Conservation (phyloP, 2,888 invertebrate genomes). For the Leucophenga montana region DNA sequence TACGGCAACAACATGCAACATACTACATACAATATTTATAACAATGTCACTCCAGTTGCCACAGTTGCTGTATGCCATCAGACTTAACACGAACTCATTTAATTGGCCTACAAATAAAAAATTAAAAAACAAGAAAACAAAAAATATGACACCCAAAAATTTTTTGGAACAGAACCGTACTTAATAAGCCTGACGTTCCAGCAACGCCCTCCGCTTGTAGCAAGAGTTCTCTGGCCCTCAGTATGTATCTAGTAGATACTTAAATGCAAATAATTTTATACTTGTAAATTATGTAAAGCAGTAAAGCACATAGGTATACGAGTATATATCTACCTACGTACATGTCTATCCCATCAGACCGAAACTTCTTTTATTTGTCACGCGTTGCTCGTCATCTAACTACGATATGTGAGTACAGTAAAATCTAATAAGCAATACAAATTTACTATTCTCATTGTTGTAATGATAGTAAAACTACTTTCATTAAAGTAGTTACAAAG, state of each 20-base stretch:
- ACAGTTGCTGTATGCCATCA: no score
- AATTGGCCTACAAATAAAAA: slow-evolving; percentile 33
- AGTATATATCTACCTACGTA: no score
- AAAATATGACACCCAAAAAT: slow-evolving; percentile 56
- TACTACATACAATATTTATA: slow-evolving; percentile 33
- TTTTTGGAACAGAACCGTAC: slow-evolving; percentile 62
- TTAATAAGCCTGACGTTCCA: slow-evolving; percentile 55
- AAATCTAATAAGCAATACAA: slow-evolving; percentile 4
- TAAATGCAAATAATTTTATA: not conserved
- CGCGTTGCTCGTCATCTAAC: slow-evolving; percentile 17
- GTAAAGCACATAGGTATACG: no score
- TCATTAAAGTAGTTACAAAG: slow-evolving; percentile 55
- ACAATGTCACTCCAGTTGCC: no score
- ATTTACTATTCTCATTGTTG: not conserved
- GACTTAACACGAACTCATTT: not conserved
- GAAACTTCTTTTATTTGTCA: slow-evolving; percentile 2
- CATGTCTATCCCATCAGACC: not conserved
- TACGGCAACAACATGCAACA: slow-evolving; percentile 36
- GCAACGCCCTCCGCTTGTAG: slow-evolving; percentile 15
- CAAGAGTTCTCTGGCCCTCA: not conserved
- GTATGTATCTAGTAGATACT: not conserved
- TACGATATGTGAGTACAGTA: not conserved
- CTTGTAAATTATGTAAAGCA: no score
- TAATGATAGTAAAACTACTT: slow-evolving; percentile 48
- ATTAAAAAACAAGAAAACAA: slow-evolving; percentile 36